A percentile compares a stretch with the other conserved stretches of the same genome.
phyloP scores from a whole-genome alignment of 2,797 vertebrate species.

The Hoplostethus mediterraneus region DNA sequence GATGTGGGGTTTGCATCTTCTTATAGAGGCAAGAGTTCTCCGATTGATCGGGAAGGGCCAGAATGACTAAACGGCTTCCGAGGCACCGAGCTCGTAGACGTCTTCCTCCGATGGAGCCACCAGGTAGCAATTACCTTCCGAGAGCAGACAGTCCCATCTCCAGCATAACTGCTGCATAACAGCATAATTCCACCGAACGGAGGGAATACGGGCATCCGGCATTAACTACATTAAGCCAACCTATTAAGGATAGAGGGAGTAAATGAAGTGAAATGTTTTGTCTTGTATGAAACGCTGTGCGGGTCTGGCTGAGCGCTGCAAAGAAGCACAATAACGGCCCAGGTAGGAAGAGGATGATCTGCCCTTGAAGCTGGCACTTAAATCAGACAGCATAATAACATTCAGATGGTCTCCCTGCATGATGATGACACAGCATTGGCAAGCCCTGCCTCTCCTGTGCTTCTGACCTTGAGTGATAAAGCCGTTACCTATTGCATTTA shows the following conservation, averaged over 20 bases:
- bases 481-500: slow-evolving; percentile 28
- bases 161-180: slow-evolving; percentile 17
- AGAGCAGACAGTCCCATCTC: slow-evolving; percentile 32
- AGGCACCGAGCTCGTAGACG: slow-evolving; percentile 50
- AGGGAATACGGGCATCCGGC: slow-evolving; percentile 30
- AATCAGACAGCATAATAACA: slow-evolving; percentile 71
- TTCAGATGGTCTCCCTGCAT: slow-evolving; percentile 78
- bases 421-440: slow-evolving; percentile 74
- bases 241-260: slow-evolving; percentile 32
- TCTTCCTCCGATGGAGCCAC: slow-evolving; percentile 39
- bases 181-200: too few relatives aligned
- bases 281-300: slow-evolving; percentile 33
- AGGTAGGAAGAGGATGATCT: slow-evolving; percentile 37
- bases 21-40: slow-evolving; percentile 19
- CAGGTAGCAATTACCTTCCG: slow-evolving; percentile 58
- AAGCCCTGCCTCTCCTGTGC: slow-evolving; percentile 44
- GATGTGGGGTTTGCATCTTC: not conserved
- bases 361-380: slow-evolving; percentile 74
- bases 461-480: slow-evolving; percentile 66
- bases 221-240: slow-evolving; percentile 51
- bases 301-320: slow-evolving; percentile 37
- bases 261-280: slow-evolving; percentile 40
- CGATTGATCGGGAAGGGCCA: slow-evolving; percentile 47
- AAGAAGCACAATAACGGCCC: slow-evolving; percentile 40
- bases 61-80: slow-evolving; percentile 43